Evolutionary conservation across 2,797 vertebrate genomes (phyloP).

Genomic region (Diplodus puntazzo): DNA sequence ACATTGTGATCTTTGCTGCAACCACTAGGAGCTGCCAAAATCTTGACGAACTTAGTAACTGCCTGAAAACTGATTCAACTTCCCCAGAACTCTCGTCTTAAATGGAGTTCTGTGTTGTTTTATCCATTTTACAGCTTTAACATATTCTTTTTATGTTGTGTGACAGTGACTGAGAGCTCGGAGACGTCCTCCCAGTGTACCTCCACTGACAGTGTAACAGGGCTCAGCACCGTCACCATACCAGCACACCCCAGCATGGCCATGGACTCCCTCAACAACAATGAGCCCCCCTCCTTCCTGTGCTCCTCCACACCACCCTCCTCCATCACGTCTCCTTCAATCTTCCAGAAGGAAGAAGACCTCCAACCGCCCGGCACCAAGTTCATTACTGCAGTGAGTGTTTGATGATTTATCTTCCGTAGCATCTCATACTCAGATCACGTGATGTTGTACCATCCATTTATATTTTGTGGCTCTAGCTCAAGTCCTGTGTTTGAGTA

Average conservation of each 20-base stretch:
- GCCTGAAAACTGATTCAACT: not conserved
- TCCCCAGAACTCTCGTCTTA: rapidly evolving
- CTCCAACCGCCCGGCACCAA: conserved; percentile 77
- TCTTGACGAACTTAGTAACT: not conserved
- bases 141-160: not conserved
- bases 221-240: conserved; percentile 65
- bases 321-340: conserved; percentile 58
- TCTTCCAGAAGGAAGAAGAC: conserved; percentile 81
- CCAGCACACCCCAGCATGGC: conserved; percentile 55
- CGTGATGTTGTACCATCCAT: not conserved
- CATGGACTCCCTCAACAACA: conserved; percentile 71
- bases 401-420: conserved; percentile 1
- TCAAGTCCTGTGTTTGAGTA: not conserved
- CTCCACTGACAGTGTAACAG: conserved; percentile 82
- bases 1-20: conserved; percentile 12
- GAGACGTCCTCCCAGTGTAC: conserved; percentile 86
- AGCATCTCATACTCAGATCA: not conserved
- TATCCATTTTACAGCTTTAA: not conserved
- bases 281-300: conserved; percentile 71
- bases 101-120: not conserved
- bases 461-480: not conserved
- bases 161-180: conserved; percentile 83
- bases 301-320: conserved; percentile 71
- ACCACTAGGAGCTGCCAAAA: conserved; percentile 55
- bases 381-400: conserved; percentile 87